Evolutionary conservation across 2,113 vertebrate species (phyloP).

Genomic region (Argyrosomus japonicus): DNA sequence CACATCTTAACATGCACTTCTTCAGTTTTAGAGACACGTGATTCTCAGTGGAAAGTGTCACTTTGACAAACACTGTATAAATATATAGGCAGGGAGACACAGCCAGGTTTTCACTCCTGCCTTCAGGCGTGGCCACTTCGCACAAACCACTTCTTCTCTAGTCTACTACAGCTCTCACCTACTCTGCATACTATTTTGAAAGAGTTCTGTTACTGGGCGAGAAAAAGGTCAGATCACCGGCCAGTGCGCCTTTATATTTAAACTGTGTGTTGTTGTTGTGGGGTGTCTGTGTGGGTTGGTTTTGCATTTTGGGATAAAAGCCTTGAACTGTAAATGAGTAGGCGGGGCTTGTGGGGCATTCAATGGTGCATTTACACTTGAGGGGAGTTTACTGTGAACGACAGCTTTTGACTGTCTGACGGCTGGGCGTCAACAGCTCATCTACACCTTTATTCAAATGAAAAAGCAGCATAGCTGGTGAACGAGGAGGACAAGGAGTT

Average conservation of each 20-base stretch:
- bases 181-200: neutral
- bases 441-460: neutral
- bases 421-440: neutral
- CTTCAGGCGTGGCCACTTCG: too few species aligned
- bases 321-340: constrained; percentile 46
- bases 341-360: neutral
- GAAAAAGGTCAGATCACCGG: neutral
- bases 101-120: too few species aligned
- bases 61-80: neutral
- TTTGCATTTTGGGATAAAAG: constrained; percentile 14
- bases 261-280: neutral
- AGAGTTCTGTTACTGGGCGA: neutral
- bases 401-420: neutral
- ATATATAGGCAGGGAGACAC: neutral
- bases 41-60: neutral
- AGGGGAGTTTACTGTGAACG: neutral
- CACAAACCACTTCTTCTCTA: too few species aligned
- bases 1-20: neutral
- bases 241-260: too few species aligned
- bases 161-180: too few species aligned
- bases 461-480: neutral
- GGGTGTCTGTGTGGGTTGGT: neutral
- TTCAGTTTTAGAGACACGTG: neutral
- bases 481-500: neutral
- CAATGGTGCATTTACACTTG: constrained; percentile 1